Conservation (phyloP, 2,888 invertebrate genomes). For the Lydus trimaculatus region DNA sequence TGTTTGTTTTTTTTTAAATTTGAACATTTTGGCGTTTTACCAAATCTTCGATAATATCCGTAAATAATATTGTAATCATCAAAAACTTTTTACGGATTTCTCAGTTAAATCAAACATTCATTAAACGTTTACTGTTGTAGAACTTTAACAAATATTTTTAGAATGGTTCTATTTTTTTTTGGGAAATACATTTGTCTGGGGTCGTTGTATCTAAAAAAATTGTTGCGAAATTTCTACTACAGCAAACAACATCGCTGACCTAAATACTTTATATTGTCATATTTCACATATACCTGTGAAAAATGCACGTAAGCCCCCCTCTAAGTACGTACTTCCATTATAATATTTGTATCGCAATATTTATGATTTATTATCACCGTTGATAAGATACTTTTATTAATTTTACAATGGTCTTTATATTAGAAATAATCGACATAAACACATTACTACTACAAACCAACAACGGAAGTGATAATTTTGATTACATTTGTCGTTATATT, state of each 20-base stretch:
- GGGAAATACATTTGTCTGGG: neutral
- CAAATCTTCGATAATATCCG: neutral
- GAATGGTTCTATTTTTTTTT: neutral
- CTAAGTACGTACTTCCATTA: neutral
- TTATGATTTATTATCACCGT: slow-evolving; percentile 20
- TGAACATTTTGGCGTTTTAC: neutral
- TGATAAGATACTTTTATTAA: slow-evolving; percentile 18
- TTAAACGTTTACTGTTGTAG: neutral
- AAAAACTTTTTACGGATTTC: neutral
- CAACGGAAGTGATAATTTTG: neutral
- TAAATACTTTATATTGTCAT: neutral
- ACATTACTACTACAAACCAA: neutral
- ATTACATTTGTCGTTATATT: slow-evolving; percentile 1
- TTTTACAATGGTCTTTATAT: slow-evolving; percentile 18
- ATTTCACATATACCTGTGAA: slow-evolving; percentile 1
- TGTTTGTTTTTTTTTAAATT: neutral
- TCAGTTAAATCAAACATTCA: neutral
- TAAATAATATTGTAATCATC: neutral
- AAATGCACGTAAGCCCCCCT: neutral
- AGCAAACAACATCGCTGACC: slow-evolving; percentile 1
- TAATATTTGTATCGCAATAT: slow-evolving; percentile 21
- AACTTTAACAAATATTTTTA: too few species aligned
- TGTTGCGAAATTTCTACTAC: neutral
- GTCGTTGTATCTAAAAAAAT: neutral
- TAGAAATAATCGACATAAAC: slow-evolving; percentile 22